A percentile compares a stretch with the other conserved stretches of the same genome.
Evolutionary conservation across 2,888 invertebrate species (phyloP).

Genomic region (Aspidiotus rigidus): DNA sequence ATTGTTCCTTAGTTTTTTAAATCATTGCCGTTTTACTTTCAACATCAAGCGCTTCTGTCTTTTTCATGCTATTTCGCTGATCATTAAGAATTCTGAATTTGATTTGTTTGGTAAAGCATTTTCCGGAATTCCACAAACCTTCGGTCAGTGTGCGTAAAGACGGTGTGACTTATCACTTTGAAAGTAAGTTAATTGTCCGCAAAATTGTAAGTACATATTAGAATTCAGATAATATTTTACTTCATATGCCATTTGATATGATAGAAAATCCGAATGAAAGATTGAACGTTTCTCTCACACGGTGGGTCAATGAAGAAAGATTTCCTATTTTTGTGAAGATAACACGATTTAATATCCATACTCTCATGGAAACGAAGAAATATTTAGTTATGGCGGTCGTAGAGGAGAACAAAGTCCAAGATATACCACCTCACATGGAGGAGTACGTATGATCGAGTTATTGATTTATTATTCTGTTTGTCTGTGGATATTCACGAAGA

Average conservation of each 20-base stretch:
- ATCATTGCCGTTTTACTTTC: background rate
- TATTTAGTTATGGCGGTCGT: constrained; percentile 79
- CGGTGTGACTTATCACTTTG: constrained; percentile 22
- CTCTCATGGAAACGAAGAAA: constrained; percentile 73
- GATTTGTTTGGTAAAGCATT: constrained; percentile 38
- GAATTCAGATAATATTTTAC: background rate
- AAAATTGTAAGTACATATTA: background rate
- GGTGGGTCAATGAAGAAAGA: constrained; percentile 82
- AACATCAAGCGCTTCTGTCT: no score
- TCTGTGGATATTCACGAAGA: constrained; percentile 1
- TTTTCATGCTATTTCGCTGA: no score
- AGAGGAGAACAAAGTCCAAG: constrained; percentile 75
- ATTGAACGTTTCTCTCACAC: constrained; percentile 63
- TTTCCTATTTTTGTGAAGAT: constrained; percentile 79
- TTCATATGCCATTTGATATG: background rate
- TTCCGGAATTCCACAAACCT: constrained; percentile 29
- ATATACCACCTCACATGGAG: constrained; percentile 67
- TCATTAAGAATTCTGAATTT: constrained; percentile 38
- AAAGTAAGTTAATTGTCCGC: constrained; percentile 8
- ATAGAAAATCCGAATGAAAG: constrained; percentile 38
- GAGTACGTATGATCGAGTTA: constrained; percentile 45
- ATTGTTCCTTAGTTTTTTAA: background rate
- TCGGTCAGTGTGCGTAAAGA: constrained; percentile 35
- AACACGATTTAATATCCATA: constrained; percentile 48
- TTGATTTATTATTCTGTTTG: background rate